Evolutionary conservation across 2,888 invertebrate species (phyloP), one percentile per base, ranked within the genome.

Genomic region (Cryptus armator): DNA sequence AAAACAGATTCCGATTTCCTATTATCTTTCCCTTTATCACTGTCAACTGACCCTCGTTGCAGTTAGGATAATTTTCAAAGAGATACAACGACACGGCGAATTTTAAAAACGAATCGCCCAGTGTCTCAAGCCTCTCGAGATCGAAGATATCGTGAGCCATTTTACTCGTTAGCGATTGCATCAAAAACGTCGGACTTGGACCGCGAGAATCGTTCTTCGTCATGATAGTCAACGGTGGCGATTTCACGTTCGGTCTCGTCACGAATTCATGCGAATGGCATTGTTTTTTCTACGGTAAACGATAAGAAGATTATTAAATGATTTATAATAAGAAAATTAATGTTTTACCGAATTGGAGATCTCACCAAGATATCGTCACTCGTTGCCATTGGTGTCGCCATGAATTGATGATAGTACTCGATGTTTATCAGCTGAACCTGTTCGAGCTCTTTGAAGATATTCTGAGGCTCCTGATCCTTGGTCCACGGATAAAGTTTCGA

Each of bases 41-140:
- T 0, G 98, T 98, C 43, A 98, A 94, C 86, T 96, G 95, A 0
- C 98, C 98, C 94, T 99, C 98, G 89, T 96, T 96, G 59, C 95
- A 95, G 0, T 93, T 92, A 0, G 96, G 95, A 92, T 96, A 98
- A 80, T 95, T 94, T 87, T 96, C 95, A 91, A 95, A 97, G 24
- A 98, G 94, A 92, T 96, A 97, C 3, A 97, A 93, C 0, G 97
- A 97, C 0, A 96, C 95, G 1, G 97, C 96, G 89, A 96, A 97
- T 94, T 99, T 99, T 7, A 99, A 94, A 93, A 97, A 97, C 0
- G 98, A 97, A 93, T 99, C 99, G 0, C 99, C 99, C 3, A 99
- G 95, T 0, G 98, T 98, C 94, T 99, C 98, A 14, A 97, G 94
- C 1, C 98, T 94, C 92, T 99, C 99, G 88, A 98, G 93, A 91